Conservation (phyloP, 2,797 vertebrate species). For the Mycteria americana region DNA sequence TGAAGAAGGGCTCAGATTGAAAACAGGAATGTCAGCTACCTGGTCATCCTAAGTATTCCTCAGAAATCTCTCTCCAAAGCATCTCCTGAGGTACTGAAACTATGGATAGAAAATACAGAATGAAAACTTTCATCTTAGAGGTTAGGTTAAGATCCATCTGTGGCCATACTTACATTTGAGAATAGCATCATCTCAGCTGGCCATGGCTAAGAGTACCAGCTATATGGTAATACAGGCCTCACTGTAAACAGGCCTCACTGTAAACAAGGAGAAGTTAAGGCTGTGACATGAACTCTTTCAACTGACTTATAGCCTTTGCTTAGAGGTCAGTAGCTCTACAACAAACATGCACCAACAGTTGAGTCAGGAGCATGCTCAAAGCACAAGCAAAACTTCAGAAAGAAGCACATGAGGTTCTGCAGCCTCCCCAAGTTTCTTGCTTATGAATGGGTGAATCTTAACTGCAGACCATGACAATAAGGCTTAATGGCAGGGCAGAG, state of each 20-base stretch:
- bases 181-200: background rate
- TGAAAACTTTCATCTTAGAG: background rate
- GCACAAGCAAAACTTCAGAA: background rate
- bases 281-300: background rate
- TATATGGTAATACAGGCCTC: background rate
- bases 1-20: background rate
- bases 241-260: background rate
- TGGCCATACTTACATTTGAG: background rate
- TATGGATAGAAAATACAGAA: background rate
- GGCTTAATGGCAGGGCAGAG: background rate
- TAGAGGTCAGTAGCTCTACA: background rate
- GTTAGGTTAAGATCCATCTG: background rate
- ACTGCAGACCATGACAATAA: background rate
- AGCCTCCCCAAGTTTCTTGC: rapidly evolving
- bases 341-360: background rate
- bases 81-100: background rate
- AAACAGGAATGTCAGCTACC: background rate
- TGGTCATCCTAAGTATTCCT: background rate
- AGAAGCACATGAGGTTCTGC: rapidly evolving
- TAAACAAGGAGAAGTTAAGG: background rate
- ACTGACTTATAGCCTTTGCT: background rate
- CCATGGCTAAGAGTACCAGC: background rate
- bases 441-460: background rate
- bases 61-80: background rate
- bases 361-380: background rate